Evolutionary conservation across 2,113 vertebrate species (phyloP), one percentile per base, ranked within the genome.

Genomic region (Ceyx margarethae): DNA sequence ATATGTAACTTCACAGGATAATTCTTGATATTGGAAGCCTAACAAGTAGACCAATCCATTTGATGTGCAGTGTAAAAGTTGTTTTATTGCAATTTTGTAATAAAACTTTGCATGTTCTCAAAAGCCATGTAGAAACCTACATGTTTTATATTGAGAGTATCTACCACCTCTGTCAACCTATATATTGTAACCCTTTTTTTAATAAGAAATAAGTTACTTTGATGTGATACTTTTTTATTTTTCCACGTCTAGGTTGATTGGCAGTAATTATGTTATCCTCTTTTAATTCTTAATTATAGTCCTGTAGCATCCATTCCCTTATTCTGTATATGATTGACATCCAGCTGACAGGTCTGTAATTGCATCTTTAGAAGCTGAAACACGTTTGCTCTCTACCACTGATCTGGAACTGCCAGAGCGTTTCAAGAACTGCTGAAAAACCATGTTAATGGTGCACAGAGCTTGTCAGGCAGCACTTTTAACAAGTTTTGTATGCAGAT

Each of bases 281-380:
- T 37, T 89, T 82, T 91, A 82, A 92, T 94, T 85, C 67, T 87
- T 93, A 71, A 85, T 89, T 89, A 46, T 46, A 87, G 50, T 80
- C 31, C 50, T 54, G 10, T 65, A 87, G 31, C 58, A 73, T 82
- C 66, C 22, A 6, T 82, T 85, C 50, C 62, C 45, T 75, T 91
- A 62, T 85, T 94, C 81, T 87, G 31, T 19, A 17, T 73, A 14
- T 91, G 91, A 92, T 51, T 89, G 93, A 60, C 85, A 87, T 85
- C 64, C 81, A 73, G 29, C 21, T 94, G 91, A 80, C 85, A 91
- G 45, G 71, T 51, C 78, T 94, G 14, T 94, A 87, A 93, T 93
- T 94, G 78, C 78, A 22, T 89, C 60, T 79, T 85, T 73, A 43
- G 72, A 93, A 93, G 26, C 42, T 87, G 58, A 85, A 87, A 82